Evolutionary conservation across 2,113 vertebrate species (phyloP).

Genomic region (Larimichthys polyactis): DNA sequence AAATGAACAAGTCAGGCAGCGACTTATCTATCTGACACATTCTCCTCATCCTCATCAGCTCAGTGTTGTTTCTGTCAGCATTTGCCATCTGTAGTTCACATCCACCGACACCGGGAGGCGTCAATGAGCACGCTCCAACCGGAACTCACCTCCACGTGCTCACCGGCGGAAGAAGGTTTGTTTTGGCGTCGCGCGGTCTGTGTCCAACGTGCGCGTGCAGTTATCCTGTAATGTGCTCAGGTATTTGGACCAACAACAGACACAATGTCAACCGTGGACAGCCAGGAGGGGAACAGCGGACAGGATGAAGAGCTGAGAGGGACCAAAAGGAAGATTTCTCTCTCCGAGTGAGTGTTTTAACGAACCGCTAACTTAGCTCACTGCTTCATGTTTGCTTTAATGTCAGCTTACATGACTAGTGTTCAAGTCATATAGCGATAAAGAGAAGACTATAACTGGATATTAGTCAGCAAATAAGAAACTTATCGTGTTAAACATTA

Average conservation of each 20-base stretch:
- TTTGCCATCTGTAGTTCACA: background rate
- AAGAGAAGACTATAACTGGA: too few species aligned
- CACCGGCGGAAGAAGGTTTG: conserved; percentile 59
- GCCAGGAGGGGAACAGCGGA: background rate
- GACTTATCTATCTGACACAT: too few species aligned
- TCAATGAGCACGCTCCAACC: conserved; percentile 41
- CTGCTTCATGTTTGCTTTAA: background rate
- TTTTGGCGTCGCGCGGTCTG: conserved; percentile 32
- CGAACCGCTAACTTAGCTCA: conserved; percentile 1
- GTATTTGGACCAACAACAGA: conserved; percentile 1
- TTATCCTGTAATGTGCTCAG: background rate
- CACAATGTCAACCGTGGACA: conserved; percentile 41
- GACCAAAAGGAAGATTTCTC: conserved; percentile 80
- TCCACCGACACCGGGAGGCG: conserved; percentile 56
- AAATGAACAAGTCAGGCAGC: background rate
- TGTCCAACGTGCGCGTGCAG: background rate
- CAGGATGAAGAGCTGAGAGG: conserved; percentile 52
- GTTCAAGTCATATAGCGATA: too few species aligned
- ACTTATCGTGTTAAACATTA: background rate
- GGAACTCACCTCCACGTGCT: conserved; percentile 69
- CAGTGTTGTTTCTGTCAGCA: background rate
- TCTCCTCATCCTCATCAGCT: too few species aligned
- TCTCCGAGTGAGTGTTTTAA: conserved; percentile 71
- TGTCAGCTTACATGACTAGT: fast-evolving
- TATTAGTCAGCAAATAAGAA: background rate